Evolutionary conservation across 2,113 vertebrate genomes (phyloP), one percentile per base, ranked within the genome.

Genomic region (Coptodon rendalli): DNA sequence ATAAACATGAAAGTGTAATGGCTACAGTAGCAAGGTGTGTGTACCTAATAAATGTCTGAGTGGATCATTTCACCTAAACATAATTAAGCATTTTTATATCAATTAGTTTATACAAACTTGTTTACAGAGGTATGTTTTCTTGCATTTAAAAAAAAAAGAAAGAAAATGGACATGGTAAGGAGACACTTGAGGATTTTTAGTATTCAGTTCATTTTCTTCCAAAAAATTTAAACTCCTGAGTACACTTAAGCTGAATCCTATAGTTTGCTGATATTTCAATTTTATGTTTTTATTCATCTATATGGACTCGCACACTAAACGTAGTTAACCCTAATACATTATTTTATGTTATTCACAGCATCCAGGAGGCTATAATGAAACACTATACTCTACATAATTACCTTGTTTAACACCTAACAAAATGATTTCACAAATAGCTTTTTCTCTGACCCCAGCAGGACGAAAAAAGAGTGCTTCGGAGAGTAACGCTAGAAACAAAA

Each of bases 271-370:
- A 10, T 29, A 12, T 17, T 14, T 53, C n/a, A 14, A 29, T 36
- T 61, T 66, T 22, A 24, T 38, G 71, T 83, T n/a, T 80, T 48
- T 82, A 82, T 85, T 80, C 80, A 19, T 82, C 53, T 43, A 6
- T 66, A 76, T 78, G 16, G 54, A n/a, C 34, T n/a, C 34, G 10
- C 10, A 66, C 10, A 66, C 17, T 66, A 66, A 66, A 66, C 6
- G 5, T 22, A 50, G 78, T 89, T 86, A 83, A 88, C 52, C 17
- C 66, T 52, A 63, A 84, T 86, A 34, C 87, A 50, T 76, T 43
- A 54, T 83, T 81, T 57, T 6, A 82, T 93, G 17, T 82, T 68
- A 89, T 92, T 63, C 87, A 52, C 76, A 83, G 43, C 59, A 83
- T 90, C 63, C 80, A 43, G 31, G 36, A 89, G 43, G 82, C 57